A percentile compares a stretch with the other conserved stretches of the same genome.
Evolutionary conservation across 35 echinoderm and acorn worm species (phyloP).

Genomic region (Lytechinus pictus): DNA sequence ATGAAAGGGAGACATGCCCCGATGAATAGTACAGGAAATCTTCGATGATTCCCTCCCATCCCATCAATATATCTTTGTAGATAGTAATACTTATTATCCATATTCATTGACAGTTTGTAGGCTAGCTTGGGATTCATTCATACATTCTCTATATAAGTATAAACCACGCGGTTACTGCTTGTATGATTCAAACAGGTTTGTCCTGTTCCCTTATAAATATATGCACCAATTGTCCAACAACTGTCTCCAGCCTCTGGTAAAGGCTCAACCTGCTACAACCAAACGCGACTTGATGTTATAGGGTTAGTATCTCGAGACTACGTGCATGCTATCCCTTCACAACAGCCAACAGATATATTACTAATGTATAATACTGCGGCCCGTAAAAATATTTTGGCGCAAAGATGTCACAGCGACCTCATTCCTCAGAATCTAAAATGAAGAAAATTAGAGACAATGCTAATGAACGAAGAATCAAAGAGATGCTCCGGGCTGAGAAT

Average conservation of each 20-base stretch:
- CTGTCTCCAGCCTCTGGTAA: background rate
- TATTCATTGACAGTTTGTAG: background rate
- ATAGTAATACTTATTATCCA: background rate
- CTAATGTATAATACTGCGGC: background rate
- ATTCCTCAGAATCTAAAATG: too few species aligned
- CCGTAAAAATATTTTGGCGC: background rate
- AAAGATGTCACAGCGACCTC: background rate
- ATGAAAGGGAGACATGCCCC: background rate
- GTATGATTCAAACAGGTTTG: too few species aligned
- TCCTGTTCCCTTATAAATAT: too few species aligned
- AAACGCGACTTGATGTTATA: background rate
- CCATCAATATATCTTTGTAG: background rate
- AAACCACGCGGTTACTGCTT: too few species aligned
- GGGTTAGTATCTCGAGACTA: background rate
- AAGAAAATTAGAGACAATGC: too few species aligned
- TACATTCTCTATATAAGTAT: too few species aligned
- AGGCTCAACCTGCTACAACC: background rate
- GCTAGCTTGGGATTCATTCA: too few species aligned
- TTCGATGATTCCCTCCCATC: background rate
- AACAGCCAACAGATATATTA: background rate
- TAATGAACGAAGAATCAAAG: too few species aligned
- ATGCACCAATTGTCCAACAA: too few species aligned
- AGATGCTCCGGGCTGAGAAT: too few species aligned
- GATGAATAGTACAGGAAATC: slow-evolving; percentile 1
- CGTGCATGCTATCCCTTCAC: background rate